Evolutionary conservation across 2,888 invertebrate genomes (phyloP), one percentile per base, ranked within the genome.

Genomic region (Eugnorisma glareosa): DNA sequence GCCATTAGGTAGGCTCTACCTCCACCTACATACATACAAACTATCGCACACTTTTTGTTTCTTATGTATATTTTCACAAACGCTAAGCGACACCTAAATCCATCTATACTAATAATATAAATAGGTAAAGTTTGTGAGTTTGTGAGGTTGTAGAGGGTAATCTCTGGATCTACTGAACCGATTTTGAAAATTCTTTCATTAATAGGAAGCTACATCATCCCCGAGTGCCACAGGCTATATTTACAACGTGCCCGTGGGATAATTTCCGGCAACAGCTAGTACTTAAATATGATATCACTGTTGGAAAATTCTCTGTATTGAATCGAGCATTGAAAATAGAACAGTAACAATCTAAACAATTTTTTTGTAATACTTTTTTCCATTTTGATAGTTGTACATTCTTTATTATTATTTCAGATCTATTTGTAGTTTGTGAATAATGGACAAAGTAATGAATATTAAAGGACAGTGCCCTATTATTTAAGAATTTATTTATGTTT

Each of bases 1-100:
- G 77, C 28, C 40, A 40, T 15, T 40, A 64, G 64, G 64, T 40
- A n/a, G n/a, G 64, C 15, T 64, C 8, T 40, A 37, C n/a, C n/a
- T 43, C 35, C 28, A 72, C 66, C 35, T 79, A 35, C 37, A 57
- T 40, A 28, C 35, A 66, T 48, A 35, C 28, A 71, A 79, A 79
- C 24, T 66, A 13, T 64, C 18, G 18, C 40, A 57, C n/a, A 18
- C 21, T 43, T 69, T 35, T 37, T 11, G 18, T 45, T 63, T 45
- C 61, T 24, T 37, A 1, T 13, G 37, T 13, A 24, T 0, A 11
- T 18, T 64, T 64, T 64, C 64, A 64, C n/a, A 24, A 64, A 40
- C 1, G 40, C n/a, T 40, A 18, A 18, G 18, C 7, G 3, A 7
- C 40, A 37, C 37, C 40, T 40, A 61, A 35, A 35, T 61, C 11